Percentiles rank a stretch among this genome's conserved stretches.
Evolutionary conservation across 2,888 invertebrate genomes (phyloP).

Genomic region (Drosophila kambysellisi): DNA sequence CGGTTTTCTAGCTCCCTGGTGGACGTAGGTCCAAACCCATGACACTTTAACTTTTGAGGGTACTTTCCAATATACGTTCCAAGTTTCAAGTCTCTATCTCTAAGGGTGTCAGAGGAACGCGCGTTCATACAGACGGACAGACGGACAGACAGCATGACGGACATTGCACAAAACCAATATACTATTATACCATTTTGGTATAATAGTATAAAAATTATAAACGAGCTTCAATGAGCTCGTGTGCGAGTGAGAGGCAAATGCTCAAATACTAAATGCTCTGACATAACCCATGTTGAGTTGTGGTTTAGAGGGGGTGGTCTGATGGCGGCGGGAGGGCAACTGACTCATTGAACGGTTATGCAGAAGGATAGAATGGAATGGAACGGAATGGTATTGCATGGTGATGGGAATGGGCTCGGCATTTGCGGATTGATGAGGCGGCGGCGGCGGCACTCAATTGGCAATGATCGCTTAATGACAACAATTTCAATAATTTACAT

Average conservation of each 20-base stretch:
- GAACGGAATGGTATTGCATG: not conserved
- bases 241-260: conserved; percentile 2
- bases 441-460: conserved; percentile 51
- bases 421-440: not conserved
- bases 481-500: conserved; percentile 59
- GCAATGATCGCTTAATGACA: conserved; percentile 60
- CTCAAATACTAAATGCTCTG: conserved; percentile 34
- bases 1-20: too few relatives aligned
- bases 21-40: too few relatives aligned
- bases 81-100: too few relatives aligned
- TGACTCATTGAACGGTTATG: conserved; percentile 58
- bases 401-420: not conserved
- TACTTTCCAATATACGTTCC: too few relatives aligned
- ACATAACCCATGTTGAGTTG: conserved; percentile 44
- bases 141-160: conserved; percentile 28
- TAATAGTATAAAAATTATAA: conserved; percentile 57
- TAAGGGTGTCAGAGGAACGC: too few relatives aligned
- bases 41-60: too few relatives aligned
- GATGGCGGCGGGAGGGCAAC: conserved; percentile 1
- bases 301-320: not conserved
- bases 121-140: too few relatives aligned
- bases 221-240: conserved; percentile 46
- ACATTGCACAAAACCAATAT: too few relatives aligned
- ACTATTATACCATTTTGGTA: too few relatives aligned
- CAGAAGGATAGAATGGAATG: conserved; percentile 16